phyloP scores from a whole-genome alignment of 2,113 vertebrate species.

The Stigmatopora nigra region DNA sequence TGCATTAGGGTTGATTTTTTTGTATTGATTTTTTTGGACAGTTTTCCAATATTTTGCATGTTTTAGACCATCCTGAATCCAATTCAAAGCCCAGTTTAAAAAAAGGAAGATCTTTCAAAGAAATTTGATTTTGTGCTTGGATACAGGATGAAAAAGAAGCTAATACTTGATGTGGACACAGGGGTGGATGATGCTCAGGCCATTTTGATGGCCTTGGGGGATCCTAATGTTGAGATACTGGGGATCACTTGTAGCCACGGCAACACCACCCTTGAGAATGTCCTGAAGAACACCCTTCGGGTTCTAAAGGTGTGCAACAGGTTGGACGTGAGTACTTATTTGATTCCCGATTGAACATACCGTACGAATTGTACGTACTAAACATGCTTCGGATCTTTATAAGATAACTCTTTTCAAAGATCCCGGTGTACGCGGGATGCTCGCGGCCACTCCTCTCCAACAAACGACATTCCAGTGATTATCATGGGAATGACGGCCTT shows the following conservation, averaged over 20 bases:
- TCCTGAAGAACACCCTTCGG: constrained; percentile 64
- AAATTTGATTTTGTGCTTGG: neutral
- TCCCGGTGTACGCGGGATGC: constrained; percentile 63
- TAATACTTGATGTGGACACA: constrained; percentile 65
- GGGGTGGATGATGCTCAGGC: constrained; percentile 70
- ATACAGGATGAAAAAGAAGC: constrained; percentile 50
- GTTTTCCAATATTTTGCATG: too few relatives aligned
- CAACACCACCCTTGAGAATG: constrained; percentile 63
- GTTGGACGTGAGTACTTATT: constrained; percentile 46
- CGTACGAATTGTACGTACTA: neutral
- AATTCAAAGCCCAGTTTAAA: neutral
- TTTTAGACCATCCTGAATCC: too few relatives aligned
- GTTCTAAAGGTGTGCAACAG: constrained; percentile 60
- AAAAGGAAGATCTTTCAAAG: neutral
- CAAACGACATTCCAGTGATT: constrained; percentile 20
- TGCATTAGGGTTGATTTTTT: too few relatives aligned
- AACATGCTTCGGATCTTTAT: neutral
- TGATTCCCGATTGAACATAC: neutral
- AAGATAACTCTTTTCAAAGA: constrained; percentile 23
- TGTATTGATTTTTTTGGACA: too few relatives aligned
- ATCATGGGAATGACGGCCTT: constrained; percentile 67
- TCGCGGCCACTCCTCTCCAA: constrained; percentile 40
- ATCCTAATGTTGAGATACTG: constrained; percentile 55
- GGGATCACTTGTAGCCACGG: constrained; percentile 68
- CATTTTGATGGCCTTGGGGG: constrained; percentile 63